phyloP scores from a whole-genome alignment of 2,888 invertebrate genomes.

The Drosophila fulvimacula region DNA sequence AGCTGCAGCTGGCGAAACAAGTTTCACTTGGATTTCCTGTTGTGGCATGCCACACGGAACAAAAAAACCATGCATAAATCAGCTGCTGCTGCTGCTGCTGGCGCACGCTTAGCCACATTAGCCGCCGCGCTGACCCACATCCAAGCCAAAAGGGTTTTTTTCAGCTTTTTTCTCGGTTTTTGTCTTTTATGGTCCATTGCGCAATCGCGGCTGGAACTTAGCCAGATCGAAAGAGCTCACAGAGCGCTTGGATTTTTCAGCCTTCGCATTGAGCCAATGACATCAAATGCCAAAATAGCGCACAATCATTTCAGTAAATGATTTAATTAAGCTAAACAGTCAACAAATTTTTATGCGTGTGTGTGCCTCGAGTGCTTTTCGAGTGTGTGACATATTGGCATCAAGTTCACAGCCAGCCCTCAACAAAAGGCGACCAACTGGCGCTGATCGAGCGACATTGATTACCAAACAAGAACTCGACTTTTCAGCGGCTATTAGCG shows the following conservation, averaged over 20 bases:
- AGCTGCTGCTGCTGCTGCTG: constrained; percentile 34
- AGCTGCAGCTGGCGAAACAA: constrained; percentile 58
- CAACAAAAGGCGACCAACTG: constrained; percentile 75
- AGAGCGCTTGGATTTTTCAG: constrained; percentile 36
- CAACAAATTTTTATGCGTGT: constrained; percentile 45
- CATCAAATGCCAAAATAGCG: constrained; percentile 74
- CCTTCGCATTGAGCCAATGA: constrained; percentile 78
- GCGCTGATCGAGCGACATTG: constrained; percentile 78
- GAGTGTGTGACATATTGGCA: constrained; percentile 80
- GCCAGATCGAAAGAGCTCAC: constrained; percentile 12
- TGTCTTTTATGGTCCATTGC: constrained; percentile 43
- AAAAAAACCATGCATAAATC: constrained; percentile 46
- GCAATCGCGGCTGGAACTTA: constrained; percentile 34
- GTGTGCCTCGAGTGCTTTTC: constrained; percentile 57
- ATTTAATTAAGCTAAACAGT: constrained; percentile 79
- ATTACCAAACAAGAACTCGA: constrained; percentile 66
- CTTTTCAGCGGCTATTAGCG: constrained; percentile 61
- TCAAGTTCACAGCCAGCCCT: constrained; percentile 71
- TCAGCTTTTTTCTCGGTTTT: constrained; percentile 4
- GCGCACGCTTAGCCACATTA: constrained; percentile 55
- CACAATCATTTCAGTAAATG: constrained; percentile 79
- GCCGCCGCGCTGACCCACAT: constrained; percentile 65
- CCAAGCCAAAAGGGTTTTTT: constrained; percentile 28
- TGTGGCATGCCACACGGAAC: constrained; percentile 70
- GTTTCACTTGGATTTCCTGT: constrained; percentile 61